Conservation (phyloP, 2,113 vertebrate species). For the Sorex fumeus region DNA sequence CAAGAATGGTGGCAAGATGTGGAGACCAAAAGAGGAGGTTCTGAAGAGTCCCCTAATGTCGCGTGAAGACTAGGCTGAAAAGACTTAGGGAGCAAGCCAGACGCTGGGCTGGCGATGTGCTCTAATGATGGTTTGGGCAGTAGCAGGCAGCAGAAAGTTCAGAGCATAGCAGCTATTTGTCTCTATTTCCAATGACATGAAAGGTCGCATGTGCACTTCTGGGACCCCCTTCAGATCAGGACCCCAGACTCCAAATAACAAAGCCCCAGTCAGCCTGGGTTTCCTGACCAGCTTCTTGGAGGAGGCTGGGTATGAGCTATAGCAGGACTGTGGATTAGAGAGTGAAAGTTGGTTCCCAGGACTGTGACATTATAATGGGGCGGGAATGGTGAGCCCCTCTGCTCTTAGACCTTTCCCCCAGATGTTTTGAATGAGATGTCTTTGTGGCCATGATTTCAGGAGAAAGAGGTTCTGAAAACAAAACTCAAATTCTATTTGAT, state of each 20-base stretch:
- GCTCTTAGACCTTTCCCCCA: background rate
- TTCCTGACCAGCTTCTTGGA: background rate
- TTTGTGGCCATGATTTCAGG: background rate
- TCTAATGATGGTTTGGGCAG: background rate
- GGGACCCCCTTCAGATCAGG: fast-evolving
- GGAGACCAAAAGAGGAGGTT: background rate
- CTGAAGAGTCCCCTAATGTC: background rate
- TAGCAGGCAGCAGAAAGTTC: too few relatives aligned
- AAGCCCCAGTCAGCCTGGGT: background rate
- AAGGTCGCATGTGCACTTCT: fast-evolving
- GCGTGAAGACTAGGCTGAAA: background rate
- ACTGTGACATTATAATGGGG: too few relatives aligned
- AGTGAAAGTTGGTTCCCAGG: too few relatives aligned
- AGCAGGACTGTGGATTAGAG: background rate
- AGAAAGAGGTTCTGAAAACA: conserved; percentile 22
- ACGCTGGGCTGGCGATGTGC: background rate
- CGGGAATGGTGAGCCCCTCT: background rate
- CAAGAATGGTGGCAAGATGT: background rate
- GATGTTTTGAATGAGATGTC: background rate
- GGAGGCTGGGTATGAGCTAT: background rate
- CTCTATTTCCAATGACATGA: background rate
- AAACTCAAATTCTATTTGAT: background rate
- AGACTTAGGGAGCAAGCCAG: background rate
- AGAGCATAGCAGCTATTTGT: background rate
- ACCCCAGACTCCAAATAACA: background rate